Percentiles rank a stretch among this genome's conserved stretches.
phyloP scores from a whole-genome alignment of 1,140 invertebrate species.

The Drosophila nigrodunni region DNA sequence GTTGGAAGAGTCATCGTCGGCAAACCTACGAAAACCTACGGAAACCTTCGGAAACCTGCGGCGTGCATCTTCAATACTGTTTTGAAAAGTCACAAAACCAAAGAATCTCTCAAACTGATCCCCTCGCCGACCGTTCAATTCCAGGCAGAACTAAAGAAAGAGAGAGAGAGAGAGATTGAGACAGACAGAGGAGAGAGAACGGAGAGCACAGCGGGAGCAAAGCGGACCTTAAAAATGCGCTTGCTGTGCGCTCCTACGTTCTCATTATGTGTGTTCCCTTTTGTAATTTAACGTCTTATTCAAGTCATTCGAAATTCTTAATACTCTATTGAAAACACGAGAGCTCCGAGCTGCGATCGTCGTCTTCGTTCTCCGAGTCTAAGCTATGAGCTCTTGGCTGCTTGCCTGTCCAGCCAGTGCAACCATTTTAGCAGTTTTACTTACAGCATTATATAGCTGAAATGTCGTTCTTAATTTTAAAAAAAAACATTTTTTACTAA shows the following conservation, averaged over 20 bases:
- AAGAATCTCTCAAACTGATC: no score
- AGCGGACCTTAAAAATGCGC: slow-evolving; percentile 34
- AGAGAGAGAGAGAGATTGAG: no score
- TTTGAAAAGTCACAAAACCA: slow-evolving; percentile 26
- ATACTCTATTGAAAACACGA: slow-evolving; percentile 44
- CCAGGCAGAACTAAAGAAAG: no score
- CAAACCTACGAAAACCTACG: slow-evolving; percentile 12
- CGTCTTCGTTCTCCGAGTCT: background rate
- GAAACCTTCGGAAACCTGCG: slow-evolving; percentile 40
- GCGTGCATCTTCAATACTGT: slow-evolving; percentile 18
- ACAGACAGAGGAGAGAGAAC: no score
- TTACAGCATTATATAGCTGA: no score
- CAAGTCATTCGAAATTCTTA: slow-evolving; percentile 60
- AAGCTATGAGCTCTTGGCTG: slow-evolving; percentile 2
- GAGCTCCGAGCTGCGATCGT: slow-evolving; percentile 7
- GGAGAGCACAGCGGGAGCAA: slow-evolving; percentile 44
- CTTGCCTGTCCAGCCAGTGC: background rate
- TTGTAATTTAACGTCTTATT: slow-evolving; percentile 76
- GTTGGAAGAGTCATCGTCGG: slow-evolving; percentile 1
- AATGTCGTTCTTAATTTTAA: no score
- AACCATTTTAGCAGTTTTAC: background rate
- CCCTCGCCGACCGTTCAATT: no score
- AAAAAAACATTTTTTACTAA: no score
- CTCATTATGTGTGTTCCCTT: slow-evolving; percentile 56
- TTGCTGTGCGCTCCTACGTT: slow-evolving; percentile 49